A percentile compares a stretch with the other conserved stretches of the same genome.
Conservation (phyloP, 2,888 invertebrate genomes). For the Podotricha telesiphe region DNA sequence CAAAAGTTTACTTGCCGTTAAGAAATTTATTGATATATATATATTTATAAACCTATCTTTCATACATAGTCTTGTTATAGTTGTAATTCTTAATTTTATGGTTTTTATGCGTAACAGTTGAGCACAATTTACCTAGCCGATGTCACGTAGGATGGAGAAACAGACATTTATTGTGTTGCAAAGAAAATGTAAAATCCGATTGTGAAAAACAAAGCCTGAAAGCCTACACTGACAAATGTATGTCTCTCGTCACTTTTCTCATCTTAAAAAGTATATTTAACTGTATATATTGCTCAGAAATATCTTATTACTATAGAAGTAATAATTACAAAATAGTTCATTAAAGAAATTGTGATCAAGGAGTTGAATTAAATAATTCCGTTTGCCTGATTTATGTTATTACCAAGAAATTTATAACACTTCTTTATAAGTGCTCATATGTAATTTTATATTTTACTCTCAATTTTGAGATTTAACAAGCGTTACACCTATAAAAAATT, state of each 20-base stretch:
- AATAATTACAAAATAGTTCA: too few relatives aligned
- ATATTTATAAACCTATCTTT: neutral
- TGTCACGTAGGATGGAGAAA: too few relatives aligned
- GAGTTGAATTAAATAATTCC: too few relatives aligned
- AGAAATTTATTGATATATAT: neutral
- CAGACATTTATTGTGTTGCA: too few relatives aligned
- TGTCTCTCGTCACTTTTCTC: neutral
- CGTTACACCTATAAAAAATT: neutral
- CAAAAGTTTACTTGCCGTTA: neutral
- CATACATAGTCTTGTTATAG: too few relatives aligned
- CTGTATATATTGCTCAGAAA: neutral
- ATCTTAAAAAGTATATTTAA: neutral
- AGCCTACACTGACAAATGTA: neutral
- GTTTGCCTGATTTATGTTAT: too few relatives aligned
- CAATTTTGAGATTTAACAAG: neutral
- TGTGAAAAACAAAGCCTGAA: neutral
- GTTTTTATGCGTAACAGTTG: too few relatives aligned
- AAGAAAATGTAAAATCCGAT: neutral
- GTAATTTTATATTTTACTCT: neutral
- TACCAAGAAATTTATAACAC: too few relatives aligned
- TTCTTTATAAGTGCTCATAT: too few relatives aligned
- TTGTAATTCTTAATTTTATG: too few relatives aligned
- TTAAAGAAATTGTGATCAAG: too few relatives aligned
- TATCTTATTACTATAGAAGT: neutral
- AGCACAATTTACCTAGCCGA: too few relatives aligned